Evolutionary conservation across 2,888 invertebrate species (phyloP), one percentile per base, ranked within the genome.

Genomic region (Epistrophe grossulariae): DNA sequence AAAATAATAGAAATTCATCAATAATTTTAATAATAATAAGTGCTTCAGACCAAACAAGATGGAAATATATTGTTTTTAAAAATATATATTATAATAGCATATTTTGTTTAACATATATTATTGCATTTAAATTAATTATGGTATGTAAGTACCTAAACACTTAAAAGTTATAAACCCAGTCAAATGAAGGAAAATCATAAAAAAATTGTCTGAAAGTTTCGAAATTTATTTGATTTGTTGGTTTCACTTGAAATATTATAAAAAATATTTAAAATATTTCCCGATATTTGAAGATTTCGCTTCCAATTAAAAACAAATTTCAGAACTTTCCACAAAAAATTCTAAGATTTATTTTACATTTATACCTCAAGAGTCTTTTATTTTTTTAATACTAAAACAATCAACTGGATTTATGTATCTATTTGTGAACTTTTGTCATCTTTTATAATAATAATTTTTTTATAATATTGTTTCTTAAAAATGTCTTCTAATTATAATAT

Each of bases 61-160:
- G 7, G 11, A 52, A 52, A 13, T 52, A 0, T 24, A 24, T 24
- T 24, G 52, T 24, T 24, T 24, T 52, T 6, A 43, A 52, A 11
- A n/a, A n/a, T n/a, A 52, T 13, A 24, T 52, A 52, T 59, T 13
- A n/a, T 59, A 59, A 60, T 60, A 19, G 13, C 31, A 24, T 43
- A 43, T 43, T 66, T 45, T 45, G 48, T 31, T 45, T 31, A 45
- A 48, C 45, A 64, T 45, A 50, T 45, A 28, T 35, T 50, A 19
- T 68, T 68, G 48, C 35, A 19, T 68, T 68, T 68, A 50, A 68
- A 50, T 50, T 50, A 68, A 35, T 4, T n/a, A n/a, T n/a, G 9
- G 24, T 24, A 24, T 35, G 9, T 35, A 35, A 68, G 50, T 68
- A 38, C 15, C 8, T 45, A 45, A 17, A 19, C 13, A 50, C 35